Evolutionary conservation across 2,888 invertebrate species (phyloP).

Genomic region (Pandemis cinnamomeana): DNA sequence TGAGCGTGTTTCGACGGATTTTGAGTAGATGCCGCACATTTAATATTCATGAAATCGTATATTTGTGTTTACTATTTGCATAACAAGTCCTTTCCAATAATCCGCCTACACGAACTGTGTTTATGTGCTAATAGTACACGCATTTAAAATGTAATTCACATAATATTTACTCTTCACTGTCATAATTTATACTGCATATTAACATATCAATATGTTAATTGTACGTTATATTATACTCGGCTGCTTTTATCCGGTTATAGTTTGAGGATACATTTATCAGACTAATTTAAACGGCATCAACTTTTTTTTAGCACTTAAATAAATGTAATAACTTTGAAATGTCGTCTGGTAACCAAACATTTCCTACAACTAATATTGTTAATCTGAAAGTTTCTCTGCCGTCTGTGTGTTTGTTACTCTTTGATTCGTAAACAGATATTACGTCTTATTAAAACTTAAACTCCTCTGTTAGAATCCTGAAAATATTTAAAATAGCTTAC

Average conservation of each 20-base stretch:
- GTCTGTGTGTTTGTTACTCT: too few species aligned
- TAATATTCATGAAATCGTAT: constrained; percentile 11
- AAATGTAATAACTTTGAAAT: neutral
- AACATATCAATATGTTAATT: neutral
- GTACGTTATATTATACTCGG: neutral
- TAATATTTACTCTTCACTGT: neutral
- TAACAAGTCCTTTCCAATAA: constrained; percentile 15
- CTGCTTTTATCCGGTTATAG: neutral
- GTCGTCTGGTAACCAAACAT: too few species aligned
- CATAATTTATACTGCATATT: neutral
- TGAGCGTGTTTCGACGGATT: constrained; percentile 4
- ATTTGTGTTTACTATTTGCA: constrained; percentile 18
- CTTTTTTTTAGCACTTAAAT: neutral
- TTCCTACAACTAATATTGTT: too few species aligned
- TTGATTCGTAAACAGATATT: too few species aligned
- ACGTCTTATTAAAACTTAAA: too few species aligned
- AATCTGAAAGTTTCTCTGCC: too few species aligned
- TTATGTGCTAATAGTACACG: neutral
- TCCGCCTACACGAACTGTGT: neutral
- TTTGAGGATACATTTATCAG: neutral
- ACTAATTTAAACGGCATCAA: neutral
- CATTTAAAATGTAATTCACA: neutral
- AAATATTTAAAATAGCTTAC: constrained; percentile 62
- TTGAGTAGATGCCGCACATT: constrained; percentile 16
- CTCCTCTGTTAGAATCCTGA: too few species aligned